Conservation (phyloP, 2,888 invertebrate genomes). For the Polymixis lichenea region DNA sequence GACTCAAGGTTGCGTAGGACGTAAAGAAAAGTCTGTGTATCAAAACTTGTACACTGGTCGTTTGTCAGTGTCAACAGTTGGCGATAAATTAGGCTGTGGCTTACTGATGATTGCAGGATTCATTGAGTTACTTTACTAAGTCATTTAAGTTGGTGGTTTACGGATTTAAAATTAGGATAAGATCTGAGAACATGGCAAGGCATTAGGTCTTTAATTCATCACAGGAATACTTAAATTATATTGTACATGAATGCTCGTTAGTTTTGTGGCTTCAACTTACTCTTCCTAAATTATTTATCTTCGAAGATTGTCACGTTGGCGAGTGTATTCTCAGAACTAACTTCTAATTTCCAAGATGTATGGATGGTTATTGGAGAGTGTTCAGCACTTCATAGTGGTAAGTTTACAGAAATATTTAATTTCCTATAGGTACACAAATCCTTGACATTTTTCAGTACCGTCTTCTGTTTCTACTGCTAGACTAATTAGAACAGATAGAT, state of each 20-base stretch:
- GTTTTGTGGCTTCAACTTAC: background rate
- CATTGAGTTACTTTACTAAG: background rate
- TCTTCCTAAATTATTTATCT: background rate
- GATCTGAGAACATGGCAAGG: background rate
- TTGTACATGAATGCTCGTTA: background rate
- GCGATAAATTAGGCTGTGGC: slow-evolving; percentile 24
- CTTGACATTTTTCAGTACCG: background rate
- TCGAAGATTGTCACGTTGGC: too few species aligned
- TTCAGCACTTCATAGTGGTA: slow-evolving; percentile 95
- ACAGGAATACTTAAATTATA: background rate
- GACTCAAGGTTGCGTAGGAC: slow-evolving; percentile 43
- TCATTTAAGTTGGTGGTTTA: background rate
- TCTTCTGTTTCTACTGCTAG: background rate
- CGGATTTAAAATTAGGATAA: background rate
- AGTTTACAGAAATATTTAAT: slow-evolving; percentile 69
- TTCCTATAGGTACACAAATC: background rate
- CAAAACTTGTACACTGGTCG: slow-evolving; percentile 19
- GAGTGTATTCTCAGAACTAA: background rate
- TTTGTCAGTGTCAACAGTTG: slow-evolving; percentile 19
- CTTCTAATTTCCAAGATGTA: slow-evolving; percentile 91
- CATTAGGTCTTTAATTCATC: background rate
- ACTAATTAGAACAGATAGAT: too few species aligned
- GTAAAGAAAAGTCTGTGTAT: slow-evolving; percentile 29
- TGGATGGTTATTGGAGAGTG: slow-evolving; percentile 96
- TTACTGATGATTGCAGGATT: background rate